These are phyloP conservation scores for Myripristis jacobus DNA, from an alignment of 2,797 vertebrate genomes.

Conservation along the genomic window DNA sequence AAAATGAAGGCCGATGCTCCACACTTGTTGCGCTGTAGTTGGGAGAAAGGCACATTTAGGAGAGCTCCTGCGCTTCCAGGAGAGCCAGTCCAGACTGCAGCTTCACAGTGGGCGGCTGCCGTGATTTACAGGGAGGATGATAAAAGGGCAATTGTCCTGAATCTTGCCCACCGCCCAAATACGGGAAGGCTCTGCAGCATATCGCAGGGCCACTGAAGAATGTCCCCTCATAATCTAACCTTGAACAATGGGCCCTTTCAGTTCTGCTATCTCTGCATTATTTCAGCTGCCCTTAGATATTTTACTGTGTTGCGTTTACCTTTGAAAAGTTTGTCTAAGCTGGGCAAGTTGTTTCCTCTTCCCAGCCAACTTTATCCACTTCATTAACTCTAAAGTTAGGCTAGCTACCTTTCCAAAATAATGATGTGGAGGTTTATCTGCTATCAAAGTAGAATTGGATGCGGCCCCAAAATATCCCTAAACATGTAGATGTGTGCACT, in stretches of 20 bases:
- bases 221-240: conserved; percentile 37
- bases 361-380: background rate
- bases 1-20: conserved; percentile 20
- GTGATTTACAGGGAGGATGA: conserved; percentile 51
- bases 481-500: background rate
- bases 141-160: conserved; percentile 68
- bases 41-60: conserved; percentile 23
- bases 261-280: conserved; percentile 24
- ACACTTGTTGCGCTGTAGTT: conserved; percentile 56
- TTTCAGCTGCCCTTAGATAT: conserved; percentile 32
- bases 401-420: background rate
- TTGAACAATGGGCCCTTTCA: conserved; percentile 46
- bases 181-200: conserved; percentile 42
- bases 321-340: background rate
- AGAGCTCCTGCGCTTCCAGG: conserved; percentile 62
- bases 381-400: background rate
- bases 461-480: background rate
- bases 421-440: background rate
- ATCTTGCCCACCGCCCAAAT: conserved; percentile 38
- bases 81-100: conserved; percentile 29
- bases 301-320: background rate
- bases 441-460: background rate
- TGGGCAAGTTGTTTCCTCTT: background rate
- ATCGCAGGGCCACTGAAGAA: conserved; percentile 36
- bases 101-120: conserved; percentile 52